phyloP scores from a whole-genome alignment of 2,797 vertebrate species.

The Muraenolepis orangiensis region DNA sequence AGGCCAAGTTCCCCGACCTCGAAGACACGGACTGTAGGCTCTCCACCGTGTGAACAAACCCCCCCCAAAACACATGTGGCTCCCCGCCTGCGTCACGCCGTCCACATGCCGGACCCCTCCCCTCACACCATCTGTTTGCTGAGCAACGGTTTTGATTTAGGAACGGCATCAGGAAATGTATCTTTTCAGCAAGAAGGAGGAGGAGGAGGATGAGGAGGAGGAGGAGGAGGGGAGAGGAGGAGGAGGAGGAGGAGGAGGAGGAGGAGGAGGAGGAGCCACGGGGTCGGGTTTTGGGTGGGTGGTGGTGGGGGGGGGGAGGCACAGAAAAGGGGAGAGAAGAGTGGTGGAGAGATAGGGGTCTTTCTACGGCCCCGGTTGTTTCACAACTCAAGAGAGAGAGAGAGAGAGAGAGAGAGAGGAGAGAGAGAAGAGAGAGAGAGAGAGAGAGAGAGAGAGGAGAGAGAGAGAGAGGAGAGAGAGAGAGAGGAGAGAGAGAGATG shows the following conservation, averaged over 20 bases:
- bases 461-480: too few relatives aligned
- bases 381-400: conserved; percentile 69
- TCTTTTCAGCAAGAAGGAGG: conserved; percentile 67
- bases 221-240: conserved; percentile 49
- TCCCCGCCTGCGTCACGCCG: conserved; percentile 42
- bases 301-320: conserved; percentile 40
- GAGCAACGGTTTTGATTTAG: conserved; percentile 70
- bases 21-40: too few relatives aligned
- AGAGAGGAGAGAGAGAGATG: too few relatives aligned
- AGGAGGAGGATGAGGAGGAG: conserved; percentile 60
- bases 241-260: conserved; percentile 45
- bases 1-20: too few relatives aligned
- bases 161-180: conserved; percentile 74
- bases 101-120: conserved; percentile 60
- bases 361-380: conserved; percentile 61
- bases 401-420: too few relatives aligned
- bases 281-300: too few relatives aligned
- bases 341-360: conserved; percentile 13
- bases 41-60: too few relatives aligned
- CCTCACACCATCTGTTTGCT: conserved; percentile 70
- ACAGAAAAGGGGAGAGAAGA: conserved; percentile 45
- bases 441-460: too few relatives aligned
- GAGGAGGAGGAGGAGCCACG: conserved; percentile 54
- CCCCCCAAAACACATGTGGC: too few relatives aligned
- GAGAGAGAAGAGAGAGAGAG: too few relatives aligned